Percentiles rank a stretch among this genome's conserved stretches.
phyloP scores from a whole-genome alignment of 2,888 invertebrate genomes.

The Flexamia atlantica region DNA sequence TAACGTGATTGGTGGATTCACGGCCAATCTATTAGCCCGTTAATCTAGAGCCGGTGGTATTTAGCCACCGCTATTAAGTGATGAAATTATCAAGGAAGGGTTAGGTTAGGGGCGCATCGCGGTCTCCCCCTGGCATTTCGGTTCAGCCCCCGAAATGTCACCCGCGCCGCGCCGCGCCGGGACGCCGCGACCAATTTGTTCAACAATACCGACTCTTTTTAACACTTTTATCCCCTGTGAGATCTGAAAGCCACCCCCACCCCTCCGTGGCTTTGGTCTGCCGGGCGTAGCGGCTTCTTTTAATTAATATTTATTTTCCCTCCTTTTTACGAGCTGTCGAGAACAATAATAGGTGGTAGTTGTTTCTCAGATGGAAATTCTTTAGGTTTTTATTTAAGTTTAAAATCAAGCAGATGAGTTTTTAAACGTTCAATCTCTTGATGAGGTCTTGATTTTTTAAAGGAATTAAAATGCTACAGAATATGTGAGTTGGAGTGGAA shows the following conservation, averaged over 20 bases:
- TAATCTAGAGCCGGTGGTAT: slow-evolving; percentile 35
- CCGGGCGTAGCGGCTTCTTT: background rate
- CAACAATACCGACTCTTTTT: slow-evolving; percentile 57
- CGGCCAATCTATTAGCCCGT: slow-evolving; percentile 45
- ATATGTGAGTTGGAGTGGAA: too few relatives aligned
- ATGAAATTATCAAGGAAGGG: slow-evolving; percentile 57
- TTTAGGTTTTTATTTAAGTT: too few relatives aligned
- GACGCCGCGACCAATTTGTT: slow-evolving; percentile 48
- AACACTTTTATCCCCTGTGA: slow-evolving; percentile 51
- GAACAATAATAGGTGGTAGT: background rate
- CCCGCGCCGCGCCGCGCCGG: slow-evolving; percentile 27
- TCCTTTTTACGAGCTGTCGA: background rate
- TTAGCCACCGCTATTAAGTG: slow-evolving; percentile 57
- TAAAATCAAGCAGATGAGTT: too few relatives aligned
- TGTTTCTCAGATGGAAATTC: too few relatives aligned
- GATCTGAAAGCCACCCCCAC: background rate
- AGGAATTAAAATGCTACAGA: too few relatives aligned
- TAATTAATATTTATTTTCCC: slow-evolving; percentile 30
- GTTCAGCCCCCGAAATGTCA: slow-evolving; percentile 40
- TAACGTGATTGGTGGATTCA: slow-evolving; percentile 18
- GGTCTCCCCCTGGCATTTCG: slow-evolving; percentile 50
- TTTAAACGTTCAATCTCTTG: too few relatives aligned
- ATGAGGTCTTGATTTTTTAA: too few relatives aligned
- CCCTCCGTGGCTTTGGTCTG: background rate
- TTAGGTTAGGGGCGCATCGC: slow-evolving; percentile 36